A percentile compares a stretch with the other conserved stretches of the same genome.
Evolutionary conservation across 2,797 vertebrate genomes (phyloP).

Genomic region (Sebastes matsubarae): DNA sequence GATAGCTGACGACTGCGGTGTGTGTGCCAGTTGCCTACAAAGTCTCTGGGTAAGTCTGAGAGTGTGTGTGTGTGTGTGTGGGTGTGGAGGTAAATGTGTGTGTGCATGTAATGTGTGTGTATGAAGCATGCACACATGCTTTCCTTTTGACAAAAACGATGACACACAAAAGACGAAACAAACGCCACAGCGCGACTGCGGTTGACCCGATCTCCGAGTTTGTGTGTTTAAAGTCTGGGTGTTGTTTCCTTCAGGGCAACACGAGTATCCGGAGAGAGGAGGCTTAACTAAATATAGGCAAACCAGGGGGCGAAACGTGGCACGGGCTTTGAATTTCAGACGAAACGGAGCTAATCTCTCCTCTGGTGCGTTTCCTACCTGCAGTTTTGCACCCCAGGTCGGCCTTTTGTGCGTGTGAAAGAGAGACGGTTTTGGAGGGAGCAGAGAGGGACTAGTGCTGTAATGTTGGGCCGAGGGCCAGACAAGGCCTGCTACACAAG

Average conservation of each 20-base stretch:
- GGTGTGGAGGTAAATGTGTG: background rate
- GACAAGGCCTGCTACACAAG: conserved; percentile 74
- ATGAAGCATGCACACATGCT: conserved; percentile 30
- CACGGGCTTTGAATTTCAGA: conserved; percentile 44
- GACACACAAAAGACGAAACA: conserved; percentile 13
- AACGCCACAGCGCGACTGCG: background rate
- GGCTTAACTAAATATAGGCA: conserved; percentile 43
- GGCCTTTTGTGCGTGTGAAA: conserved; percentile 45
- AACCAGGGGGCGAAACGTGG: conserved; percentile 30
- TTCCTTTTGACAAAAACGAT: conserved; percentile 15
- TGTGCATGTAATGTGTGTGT: background rate
- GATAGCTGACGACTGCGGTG: conserved; percentile 22
- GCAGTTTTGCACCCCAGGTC: conserved; percentile 39
- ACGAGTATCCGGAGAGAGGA: conserved; percentile 35
- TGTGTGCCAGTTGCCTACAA: conserved; percentile 40
- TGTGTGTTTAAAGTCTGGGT: conserved; percentile 16
- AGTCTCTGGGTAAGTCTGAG: conserved; percentile 71
- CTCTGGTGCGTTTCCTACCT: conserved; percentile 30
- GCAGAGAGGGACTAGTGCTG: conserved; percentile 64
- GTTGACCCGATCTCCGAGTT: conserved; percentile 5
- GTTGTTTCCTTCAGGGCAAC: conserved; percentile 40
- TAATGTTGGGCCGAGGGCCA: conserved; percentile 75
- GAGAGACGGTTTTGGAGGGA: conserved; percentile 62
- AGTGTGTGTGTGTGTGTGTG: conserved; percentile 38
- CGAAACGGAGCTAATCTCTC: conserved; percentile 39